Base-by-base conservation (phyloP, 2,888 invertebrate species). In the Drosophila kuntzei region DNA sequence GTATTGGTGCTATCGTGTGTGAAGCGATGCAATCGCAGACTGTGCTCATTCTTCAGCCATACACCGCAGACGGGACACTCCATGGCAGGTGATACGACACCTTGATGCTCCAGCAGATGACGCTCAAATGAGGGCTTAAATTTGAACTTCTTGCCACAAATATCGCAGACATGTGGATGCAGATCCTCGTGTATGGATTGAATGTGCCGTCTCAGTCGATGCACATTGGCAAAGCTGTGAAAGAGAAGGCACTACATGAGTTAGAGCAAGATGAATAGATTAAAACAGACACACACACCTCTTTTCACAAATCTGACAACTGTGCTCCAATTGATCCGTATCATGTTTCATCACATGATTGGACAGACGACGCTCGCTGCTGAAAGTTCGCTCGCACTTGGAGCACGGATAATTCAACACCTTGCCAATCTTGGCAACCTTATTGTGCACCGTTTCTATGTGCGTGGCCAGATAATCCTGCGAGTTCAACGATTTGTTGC, bases 131-230 rank as follows among this genome's bases (percentile, higher is more conserved):
- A 87, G 1, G 87, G 87, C 60, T 91, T 90, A 14, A 88, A 91
- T 58, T 91, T 90, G 37, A 90, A 90, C 60, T 89, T 84, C 27
- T 89, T 90, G 47, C 90, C 90, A 51, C 90, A 90, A 32, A 89
- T 86, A 41, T 90, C 90, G 63, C 90, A 90, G 54, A 90, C 77
- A 65, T 90, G 90, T 2, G 83, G 86, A 47, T 81, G 78, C 43
- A 84, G 46, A 58, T 90, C 86, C 62, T 90, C 90, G 64, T 90
- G 90, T 73, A 90, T 88, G 18, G 86, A 89, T 34, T 86, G 85
- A 14, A 88, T 87, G 53, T 90, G 90, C 5, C 89, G 85, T 1
- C 86, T 79, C 61, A 91, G 69, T 4, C 87, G 78, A 36, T 89
- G 85, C 8, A 86, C 73, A 7, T 84, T 85, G n/a, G 79, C 80